Base-by-base conservation (phyloP, 30 jellyfish, hydroid and myxozoan species). In the Hydractinia symbiolongicarpus region DNA sequence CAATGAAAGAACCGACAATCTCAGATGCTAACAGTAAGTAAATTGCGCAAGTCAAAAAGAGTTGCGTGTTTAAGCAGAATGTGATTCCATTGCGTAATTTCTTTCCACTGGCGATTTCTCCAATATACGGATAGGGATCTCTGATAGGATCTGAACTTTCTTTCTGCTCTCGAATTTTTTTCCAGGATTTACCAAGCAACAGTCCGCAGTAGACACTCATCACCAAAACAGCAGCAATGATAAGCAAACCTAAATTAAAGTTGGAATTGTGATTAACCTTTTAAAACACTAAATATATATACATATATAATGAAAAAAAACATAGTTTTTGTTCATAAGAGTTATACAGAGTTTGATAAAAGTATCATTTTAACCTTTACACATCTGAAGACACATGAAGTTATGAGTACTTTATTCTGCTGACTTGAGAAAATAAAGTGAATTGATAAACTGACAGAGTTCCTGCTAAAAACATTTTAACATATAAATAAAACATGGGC, bases 41-140 rank as follows among this genome's bases (percentile, higher is more conserved):
- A 21, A 82, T 60, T 5, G 50, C 89, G 54, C 86, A 70, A 50
- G 86, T 73, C 44, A 82, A 72, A 53, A 82, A 82, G 19, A 70
- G 21, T 30, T 82, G 89, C 10, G 53, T 40, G 30, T 69, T 70
- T 19, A 82, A 53, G 50, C 57, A 19, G 6, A 54, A 16, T 20
- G 86, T 69, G 5, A 82, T 62, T 20, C 66, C 88, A 73, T 69
- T 20, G 6, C 89, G 89, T 15, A 50, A n/a, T 7, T 16, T 19
- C 51, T 53, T 70, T 15, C 89, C 89, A 40, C 51, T 19, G 49
- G 89, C 87, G 19, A 61, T 55, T 72, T 82, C 89, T 10, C 86
- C 89, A 7, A 82, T 82, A 61, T 69, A 69, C 4, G 89, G 89
- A 72, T 82, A 82, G 20, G 89, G 89, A 53, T 82, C 89, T 8